These are phyloP conservation scores for Lobophora halterata DNA, from an alignment of 2,888 invertebrate species.

Conservation along the genomic window DNA sequence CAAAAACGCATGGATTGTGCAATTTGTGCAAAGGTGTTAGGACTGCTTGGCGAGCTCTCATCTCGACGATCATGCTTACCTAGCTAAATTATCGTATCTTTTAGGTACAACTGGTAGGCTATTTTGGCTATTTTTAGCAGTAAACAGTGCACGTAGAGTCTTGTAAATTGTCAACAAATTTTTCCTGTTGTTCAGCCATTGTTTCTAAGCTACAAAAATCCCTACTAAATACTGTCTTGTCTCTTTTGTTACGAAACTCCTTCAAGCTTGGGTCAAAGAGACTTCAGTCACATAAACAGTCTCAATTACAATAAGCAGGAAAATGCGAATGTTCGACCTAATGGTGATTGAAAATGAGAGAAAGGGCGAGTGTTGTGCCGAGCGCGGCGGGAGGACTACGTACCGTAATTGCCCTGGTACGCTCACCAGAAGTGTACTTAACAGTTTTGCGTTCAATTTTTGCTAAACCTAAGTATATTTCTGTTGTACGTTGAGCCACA, in stretches of 20 bases:
- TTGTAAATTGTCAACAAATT: slow-evolving; percentile 5
- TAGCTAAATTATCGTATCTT: slow-evolving; percentile 12
- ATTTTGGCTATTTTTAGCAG: background rate
- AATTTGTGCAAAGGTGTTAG: slow-evolving; percentile 34
- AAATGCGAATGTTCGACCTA: slow-evolving; percentile 36
- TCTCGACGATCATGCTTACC: slow-evolving; percentile 25
- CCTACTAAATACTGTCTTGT: background rate
- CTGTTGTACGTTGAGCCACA: slow-evolving; percentile 37
- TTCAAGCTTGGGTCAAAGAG: slow-evolving; percentile 23
- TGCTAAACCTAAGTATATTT: slow-evolving; percentile 36
- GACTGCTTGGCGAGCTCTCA: slow-evolving; percentile 24
- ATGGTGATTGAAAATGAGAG: slow-evolving; percentile 43
- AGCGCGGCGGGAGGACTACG: slow-evolving; percentile 33
- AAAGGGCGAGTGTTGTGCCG: slow-evolving; percentile 37
- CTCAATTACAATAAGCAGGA: slow-evolving; percentile 36
- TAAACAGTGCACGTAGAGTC: slow-evolving; percentile 5
- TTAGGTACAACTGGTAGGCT: slow-evolving; percentile 5
- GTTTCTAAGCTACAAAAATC: slow-evolving; percentile 1
- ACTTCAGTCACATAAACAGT: slow-evolving; percentile 24
- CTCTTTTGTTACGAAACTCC: slow-evolving; percentile 8
- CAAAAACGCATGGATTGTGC: slow-evolving; percentile 35
- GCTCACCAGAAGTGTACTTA: slow-evolving; percentile 38
- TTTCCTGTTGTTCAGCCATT: background rate
- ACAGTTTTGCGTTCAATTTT: slow-evolving; percentile 37
- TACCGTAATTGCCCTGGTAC: slow-evolving; percentile 43